Conservation (phyloP, 2,888 invertebrate species). For the Minunthozetes semirufus region DNA sequence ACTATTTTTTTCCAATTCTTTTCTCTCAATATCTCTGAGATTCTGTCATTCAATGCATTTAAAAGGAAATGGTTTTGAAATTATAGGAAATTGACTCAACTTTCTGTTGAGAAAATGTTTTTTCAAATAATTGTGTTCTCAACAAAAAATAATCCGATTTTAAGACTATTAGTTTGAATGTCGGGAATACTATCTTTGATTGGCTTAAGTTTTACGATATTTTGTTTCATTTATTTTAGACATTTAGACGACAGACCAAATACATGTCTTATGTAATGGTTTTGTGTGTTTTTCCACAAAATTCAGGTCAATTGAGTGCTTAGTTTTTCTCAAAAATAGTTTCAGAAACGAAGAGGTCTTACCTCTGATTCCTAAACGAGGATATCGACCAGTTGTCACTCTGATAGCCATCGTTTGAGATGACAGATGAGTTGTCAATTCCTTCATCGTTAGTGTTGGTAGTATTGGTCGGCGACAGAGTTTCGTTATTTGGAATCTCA, state of each 20-base stretch:
- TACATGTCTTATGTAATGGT: not conserved
- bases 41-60: no score
- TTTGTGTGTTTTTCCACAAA: not conserved
- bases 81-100: no score
- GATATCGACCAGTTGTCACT: slow-evolving; percentile 22
- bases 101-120: no score
- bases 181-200: not conserved
- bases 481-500: not conserved
- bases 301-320: not conserved
- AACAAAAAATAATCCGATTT: not conserved
- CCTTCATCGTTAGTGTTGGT: slow-evolving; percentile 7
- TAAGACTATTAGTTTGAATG: not conserved
- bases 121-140: not conserved
- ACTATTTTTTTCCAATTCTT: not conserved
- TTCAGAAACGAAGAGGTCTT: not conserved
- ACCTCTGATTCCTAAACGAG: slow-evolving; percentile 9
- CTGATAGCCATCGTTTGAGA: slow-evolving; percentile 25
- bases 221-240: not conserved
- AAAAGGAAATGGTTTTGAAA: no score
- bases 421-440: slow-evolving; percentile 18
- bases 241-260: not conserved
- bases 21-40: no score
- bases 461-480: not conserved
- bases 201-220: slow-evolving; percentile 9
- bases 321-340: not conserved